phyloP scores from a whole-genome alignment of 2,888 invertebrate species.

The Brachypterus glaber region DNA sequence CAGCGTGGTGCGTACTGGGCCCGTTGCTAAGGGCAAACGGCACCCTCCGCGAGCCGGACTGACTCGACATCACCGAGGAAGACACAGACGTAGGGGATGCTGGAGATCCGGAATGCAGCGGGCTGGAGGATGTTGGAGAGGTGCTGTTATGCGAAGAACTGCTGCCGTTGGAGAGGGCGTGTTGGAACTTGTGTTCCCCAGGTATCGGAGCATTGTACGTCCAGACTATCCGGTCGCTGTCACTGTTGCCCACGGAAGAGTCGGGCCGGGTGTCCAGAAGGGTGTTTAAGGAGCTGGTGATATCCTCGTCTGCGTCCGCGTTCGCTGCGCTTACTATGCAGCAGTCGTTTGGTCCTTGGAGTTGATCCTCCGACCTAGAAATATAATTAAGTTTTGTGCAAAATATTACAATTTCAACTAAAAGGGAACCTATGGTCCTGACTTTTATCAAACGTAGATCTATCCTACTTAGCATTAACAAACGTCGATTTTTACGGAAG shows the following conservation, averaged over 20 bases:
- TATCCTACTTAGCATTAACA: too few relatives aligned
- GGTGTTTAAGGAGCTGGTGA: slow-evolving; percentile 87
- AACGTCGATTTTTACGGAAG: too few relatives aligned
- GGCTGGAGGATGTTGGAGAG: slow-evolving; percentile 77
- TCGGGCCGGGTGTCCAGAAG: slow-evolving; percentile 58
- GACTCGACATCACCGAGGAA: slow-evolving; percentile 77
- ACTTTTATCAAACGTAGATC: too few relatives aligned
- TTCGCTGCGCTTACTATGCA: slow-evolving; percentile 70
- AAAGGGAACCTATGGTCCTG: not conserved
- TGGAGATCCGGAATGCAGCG: slow-evolving; percentile 52
- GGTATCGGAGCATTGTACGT: slow-evolving; percentile 83
- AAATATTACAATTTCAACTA: slow-evolving; percentile 4
- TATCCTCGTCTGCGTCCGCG: slow-evolving; percentile 88
- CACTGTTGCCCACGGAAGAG: slow-evolving; percentile 21
- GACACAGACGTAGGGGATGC: slow-evolving; percentile 77
- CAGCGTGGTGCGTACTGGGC: slow-evolving; percentile 22
- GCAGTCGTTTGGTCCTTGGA: slow-evolving; percentile 71
- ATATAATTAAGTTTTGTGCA: too few relatives aligned
- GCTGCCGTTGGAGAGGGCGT: slow-evolving; percentile 51
- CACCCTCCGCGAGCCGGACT: slow-evolving; percentile 57
- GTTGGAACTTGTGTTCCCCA: slow-evolving; percentile 41
- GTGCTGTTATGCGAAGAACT: slow-evolving; percentile 51
- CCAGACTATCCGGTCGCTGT: slow-evolving; percentile 65
- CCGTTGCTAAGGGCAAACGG: slow-evolving; percentile 40
- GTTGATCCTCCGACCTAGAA: slow-evolving; percentile 75